Percentiles rank a stretch among this genome's conserved stretches.
Evolutionary conservation across 35 echinoderm and acorn worm species (phyloP).

Genomic region (Stichopus chloronotus): DNA sequence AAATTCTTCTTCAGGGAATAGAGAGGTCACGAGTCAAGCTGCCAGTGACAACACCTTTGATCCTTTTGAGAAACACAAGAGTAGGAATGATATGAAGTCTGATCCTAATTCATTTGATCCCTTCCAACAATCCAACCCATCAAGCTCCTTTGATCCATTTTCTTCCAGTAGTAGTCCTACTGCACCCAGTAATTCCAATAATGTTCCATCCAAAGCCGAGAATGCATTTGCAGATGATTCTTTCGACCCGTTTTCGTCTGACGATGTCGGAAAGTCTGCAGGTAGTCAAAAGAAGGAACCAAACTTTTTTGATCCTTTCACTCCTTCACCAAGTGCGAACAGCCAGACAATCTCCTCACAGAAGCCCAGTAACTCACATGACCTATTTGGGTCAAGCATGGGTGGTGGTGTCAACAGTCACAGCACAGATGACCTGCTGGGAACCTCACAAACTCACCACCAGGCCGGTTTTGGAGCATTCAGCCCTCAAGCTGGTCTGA

Average conservation of each 20-base stretch:
- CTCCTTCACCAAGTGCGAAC: neutral
- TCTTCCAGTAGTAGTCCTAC: conserved; percentile 34
- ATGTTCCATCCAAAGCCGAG: conserved; percentile 18
- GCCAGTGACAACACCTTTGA: conserved; percentile 63
- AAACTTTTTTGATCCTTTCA: conserved; percentile 88
- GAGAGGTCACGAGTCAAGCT: neutral
- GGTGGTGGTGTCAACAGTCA: neutral
- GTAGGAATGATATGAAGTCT: neutral
- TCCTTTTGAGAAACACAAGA: conserved; percentile 68
- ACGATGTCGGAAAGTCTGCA: neutral
- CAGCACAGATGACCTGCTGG: conserved; percentile 52
- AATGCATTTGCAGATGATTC: neutral
- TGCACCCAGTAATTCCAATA: neutral
- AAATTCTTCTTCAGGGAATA: conserved; percentile 25
- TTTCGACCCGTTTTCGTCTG: neutral
- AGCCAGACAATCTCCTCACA: neutral
- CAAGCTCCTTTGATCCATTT: conserved; percentile 67
- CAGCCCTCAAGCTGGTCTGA: neutral
- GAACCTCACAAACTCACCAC: neutral
- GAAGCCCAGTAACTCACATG: conserved; percentile 19
- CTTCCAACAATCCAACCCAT: conserved; percentile 8
- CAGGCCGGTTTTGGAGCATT: conserved; percentile 40
- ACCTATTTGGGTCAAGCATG: conserved; percentile 38
- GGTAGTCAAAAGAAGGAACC: conserved; percentile 2
- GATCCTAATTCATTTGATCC: conserved; percentile 34